phyloP scores from a whole-genome alignment of 1,140 invertebrate genomes.

The Melipona quadrifasciata region DNA sequence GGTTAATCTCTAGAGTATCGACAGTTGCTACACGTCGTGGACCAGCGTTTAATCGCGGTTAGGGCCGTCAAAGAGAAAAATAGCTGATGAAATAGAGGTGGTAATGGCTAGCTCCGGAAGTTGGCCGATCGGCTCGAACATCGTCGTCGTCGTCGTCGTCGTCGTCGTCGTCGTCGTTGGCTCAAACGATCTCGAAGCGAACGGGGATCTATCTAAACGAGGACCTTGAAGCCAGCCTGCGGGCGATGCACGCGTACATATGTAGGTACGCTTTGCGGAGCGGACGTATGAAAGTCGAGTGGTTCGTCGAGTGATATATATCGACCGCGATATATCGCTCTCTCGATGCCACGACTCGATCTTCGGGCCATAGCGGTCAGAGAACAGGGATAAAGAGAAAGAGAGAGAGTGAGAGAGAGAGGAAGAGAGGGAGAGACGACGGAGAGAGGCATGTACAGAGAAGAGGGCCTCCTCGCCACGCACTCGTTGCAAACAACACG shows the following conservation, averaged over 20 bases:
- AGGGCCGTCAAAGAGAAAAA: constrained; percentile 50
- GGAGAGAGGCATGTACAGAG: constrained; percentile 4
- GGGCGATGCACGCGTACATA: constrained; percentile 55
- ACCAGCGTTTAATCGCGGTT: constrained; percentile 61
- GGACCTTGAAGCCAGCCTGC: constrained; percentile 57
- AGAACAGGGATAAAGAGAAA: constrained; percentile 8
- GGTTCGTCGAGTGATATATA: constrained; percentile 61
- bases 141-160: constrained; percentile 5
- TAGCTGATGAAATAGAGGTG: constrained; percentile 36
- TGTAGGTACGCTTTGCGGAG: constrained; percentile 18
- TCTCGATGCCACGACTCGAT: constrained; percentile 59
- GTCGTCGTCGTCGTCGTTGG: constrained; percentile 4
- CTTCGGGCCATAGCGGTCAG: constrained; percentile 42
- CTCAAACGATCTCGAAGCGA: constrained; percentile 64
- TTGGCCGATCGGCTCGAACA: constrained; percentile 41
- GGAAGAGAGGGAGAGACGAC: background rate
- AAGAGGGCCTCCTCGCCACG: constrained; percentile 25
- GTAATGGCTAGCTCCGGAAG: constrained; percentile 63
- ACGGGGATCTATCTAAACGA: constrained; percentile 65
- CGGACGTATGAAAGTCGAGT: constrained; percentile 51
- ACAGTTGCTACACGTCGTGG: background rate
- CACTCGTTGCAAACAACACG: constrained; percentile 51
- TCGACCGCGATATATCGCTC: constrained; percentile 65
- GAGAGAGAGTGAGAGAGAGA: constrained; percentile 28
- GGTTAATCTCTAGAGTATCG: constrained; percentile 31